phyloP scores from a whole-genome alignment of 2,888 invertebrate species.

The Pollenia amentaria region DNA sequence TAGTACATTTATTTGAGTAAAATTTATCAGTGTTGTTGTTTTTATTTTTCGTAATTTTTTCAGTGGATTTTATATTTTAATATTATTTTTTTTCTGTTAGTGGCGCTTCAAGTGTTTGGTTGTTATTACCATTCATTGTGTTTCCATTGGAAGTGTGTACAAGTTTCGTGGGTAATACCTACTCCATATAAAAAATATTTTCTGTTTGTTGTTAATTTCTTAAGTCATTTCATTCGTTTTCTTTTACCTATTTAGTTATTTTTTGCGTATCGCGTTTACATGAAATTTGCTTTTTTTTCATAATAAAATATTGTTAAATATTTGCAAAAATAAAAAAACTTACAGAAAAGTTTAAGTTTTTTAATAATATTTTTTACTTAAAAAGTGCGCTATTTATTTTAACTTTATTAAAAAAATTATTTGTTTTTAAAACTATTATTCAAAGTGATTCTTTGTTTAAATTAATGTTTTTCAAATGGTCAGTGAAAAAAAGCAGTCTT shows the following conservation, averaged over 20 bases:
- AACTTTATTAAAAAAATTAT: neutral
- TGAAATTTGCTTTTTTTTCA: conserved; percentile 33
- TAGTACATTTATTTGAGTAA: conserved; percentile 32
- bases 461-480: conserved; percentile 55
- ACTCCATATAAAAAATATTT: conserved; percentile 30
- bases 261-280: conserved; percentile 46
- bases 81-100: conserved; percentile 63
- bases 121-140: conserved; percentile 61
- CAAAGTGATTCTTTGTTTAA: neutral
- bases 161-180: conserved; percentile 52
- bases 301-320: neutral
- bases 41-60: conserved; percentile 25
- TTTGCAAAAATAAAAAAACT: conserved; percentile 33
- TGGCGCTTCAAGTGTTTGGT: conserved; percentile 71
- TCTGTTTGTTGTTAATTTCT: conserved; percentile 51
- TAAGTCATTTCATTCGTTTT: conserved; percentile 35
- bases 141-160: conserved; percentile 63
- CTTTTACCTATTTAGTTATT: conserved; percentile 31
- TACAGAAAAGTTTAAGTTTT: neutral
- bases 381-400: neutral
- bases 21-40: conserved; percentile 7
- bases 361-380: neutral
- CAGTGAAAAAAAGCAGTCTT: conserved; percentile 11
- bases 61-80: conserved; percentile 59
- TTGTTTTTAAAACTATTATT: neutral